Evolutionary conservation across 2,113 vertebrate genomes (phyloP), one percentile per base, ranked within the genome.

Genomic region (Tetrax tetrax): DNA sequence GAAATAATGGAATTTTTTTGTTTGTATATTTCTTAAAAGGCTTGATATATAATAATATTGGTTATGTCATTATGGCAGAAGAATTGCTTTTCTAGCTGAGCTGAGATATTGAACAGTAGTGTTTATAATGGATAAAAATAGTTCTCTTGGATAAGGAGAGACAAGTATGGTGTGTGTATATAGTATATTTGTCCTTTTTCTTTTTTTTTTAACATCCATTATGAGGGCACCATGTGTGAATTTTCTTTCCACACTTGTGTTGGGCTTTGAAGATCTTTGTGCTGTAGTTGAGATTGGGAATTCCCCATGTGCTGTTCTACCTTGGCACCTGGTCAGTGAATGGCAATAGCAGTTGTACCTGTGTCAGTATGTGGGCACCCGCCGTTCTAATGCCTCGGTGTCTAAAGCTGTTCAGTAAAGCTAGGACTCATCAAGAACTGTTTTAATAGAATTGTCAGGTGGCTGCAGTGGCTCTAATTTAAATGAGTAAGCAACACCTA

Each of bases 401-500:
- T 95, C 89, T 93, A 51, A 87, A 87, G 72, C 77, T 95, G 83
- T 87, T 92, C 79, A 78, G 83, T 61, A 92, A 93, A 93, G 70
- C 28, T 83, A 84, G 83, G 65, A 59, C 95, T 96, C 74, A 72
- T 95, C 81, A 85, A 56, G 93, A 92, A 20, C 72, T 94, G n/a
- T 80, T 91, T 72, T 89, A 96, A 96, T 83, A 85, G 94, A 95
- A 88, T 95, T 94, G 54, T 91, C 84, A 88, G 93, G 86, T 93
- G 94, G 71, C 94, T 95, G 89, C 78, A 53, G 78, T 86, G 84
- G 35, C 75, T 89, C 87, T 90, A 84, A 91, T 97, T 93, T 94
- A 96, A 97, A 94, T 96, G 95, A 96, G 64, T 94, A 96, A 95
- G 96, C 87, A 96, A 95, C 94, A 96, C 94, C 95, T 94, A 96